These are phyloP conservation scores for Drosophila orosa DNA, from an alignment of 1,140 invertebrate genomes.

Conservation along the genomic window DNA sequence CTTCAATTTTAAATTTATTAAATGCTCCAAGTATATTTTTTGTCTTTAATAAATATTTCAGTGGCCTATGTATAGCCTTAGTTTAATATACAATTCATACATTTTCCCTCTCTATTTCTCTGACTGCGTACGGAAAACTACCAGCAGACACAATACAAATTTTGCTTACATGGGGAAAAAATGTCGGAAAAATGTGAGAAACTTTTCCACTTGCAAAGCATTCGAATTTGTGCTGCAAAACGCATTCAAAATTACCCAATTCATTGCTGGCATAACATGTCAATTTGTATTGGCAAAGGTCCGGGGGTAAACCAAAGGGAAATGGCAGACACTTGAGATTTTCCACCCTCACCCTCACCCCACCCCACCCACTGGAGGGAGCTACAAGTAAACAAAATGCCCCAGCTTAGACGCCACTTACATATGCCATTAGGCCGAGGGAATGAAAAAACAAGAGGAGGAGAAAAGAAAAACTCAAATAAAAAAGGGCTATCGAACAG, in stretches of 20 bases:
- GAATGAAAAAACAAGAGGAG: constrained; percentile 17
- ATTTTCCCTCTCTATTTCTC: background rate
- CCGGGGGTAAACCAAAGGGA: background rate
- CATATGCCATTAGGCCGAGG: constrained; percentile 70
- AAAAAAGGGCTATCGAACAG: constrained; percentile 38
- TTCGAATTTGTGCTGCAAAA: constrained; percentile 33
- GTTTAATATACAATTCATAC: constrained; percentile 1
- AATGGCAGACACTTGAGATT: constrained; percentile 35
- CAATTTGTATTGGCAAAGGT: constrained; percentile 68
- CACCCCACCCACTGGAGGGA: background rate
- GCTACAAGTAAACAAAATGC: constrained; percentile 57
- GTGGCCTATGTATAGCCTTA: background rate
- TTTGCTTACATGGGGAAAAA: constrained; percentile 52
- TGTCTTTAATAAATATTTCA: constrained; percentile 1
- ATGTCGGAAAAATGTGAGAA: constrained; percentile 43
- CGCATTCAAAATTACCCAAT: constrained; percentile 75
- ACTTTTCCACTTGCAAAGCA: constrained; percentile 52
- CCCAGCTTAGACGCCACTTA: constrained; percentile 73
- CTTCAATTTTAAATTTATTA: background rate
- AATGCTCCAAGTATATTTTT: background rate
- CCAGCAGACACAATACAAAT: constrained; percentile 38
- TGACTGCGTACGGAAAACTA: constrained; percentile 13
- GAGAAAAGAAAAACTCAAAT: background rate
- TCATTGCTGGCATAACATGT: constrained; percentile 78
- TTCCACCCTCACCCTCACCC: background rate